Percentiles rank a stretch among this genome's conserved stretches.
Evolutionary conservation across 1,140 invertebrate genomes (phyloP).

Genomic region (Leptoteleia sp.): DNA sequence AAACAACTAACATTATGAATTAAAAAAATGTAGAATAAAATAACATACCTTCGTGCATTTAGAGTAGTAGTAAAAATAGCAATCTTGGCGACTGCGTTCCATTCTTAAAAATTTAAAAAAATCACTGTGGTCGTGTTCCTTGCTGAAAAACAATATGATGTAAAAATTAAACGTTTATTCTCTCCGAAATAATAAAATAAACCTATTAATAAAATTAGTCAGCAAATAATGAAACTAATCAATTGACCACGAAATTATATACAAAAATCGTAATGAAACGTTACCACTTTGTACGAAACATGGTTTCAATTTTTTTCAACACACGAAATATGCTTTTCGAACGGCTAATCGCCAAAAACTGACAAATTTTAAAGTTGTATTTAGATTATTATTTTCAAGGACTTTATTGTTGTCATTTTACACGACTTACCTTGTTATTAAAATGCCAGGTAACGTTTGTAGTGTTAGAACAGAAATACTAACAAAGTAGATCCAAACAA

Average conservation of each 20-base stretch:
- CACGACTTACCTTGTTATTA: not conserved
- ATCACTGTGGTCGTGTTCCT: slow-evolving; percentile 79
- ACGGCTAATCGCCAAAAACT: slow-evolving; percentile 2
- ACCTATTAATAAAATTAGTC: no score
- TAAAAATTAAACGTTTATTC: not conserved
- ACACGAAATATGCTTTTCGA: not conserved
- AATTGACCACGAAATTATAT: no score
- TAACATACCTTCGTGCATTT: slow-evolving; percentile 89
- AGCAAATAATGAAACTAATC: no score
- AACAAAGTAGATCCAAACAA: no score
- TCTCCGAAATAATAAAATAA: no score
- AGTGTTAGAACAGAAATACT: no score
- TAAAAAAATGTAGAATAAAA: not conserved
- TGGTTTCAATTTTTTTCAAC: not conserved
- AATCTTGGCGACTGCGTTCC: slow-evolving; percentile 82
- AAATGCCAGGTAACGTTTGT: no score
- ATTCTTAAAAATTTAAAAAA: slow-evolving; percentile 78
- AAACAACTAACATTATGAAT: not conserved
- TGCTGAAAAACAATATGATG: slow-evolving; percentile 69
- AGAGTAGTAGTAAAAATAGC: slow-evolving; percentile 87
- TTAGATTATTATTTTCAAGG: not conserved
- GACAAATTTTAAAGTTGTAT: not conserved
- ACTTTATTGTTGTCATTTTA: not conserved
- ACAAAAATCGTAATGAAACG: not conserved
- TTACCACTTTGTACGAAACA: slow-evolving; percentile 10